Base-by-base conservation (phyloP, 2,113 vertebrate species). In the Scytalopus superciliaris region DNA sequence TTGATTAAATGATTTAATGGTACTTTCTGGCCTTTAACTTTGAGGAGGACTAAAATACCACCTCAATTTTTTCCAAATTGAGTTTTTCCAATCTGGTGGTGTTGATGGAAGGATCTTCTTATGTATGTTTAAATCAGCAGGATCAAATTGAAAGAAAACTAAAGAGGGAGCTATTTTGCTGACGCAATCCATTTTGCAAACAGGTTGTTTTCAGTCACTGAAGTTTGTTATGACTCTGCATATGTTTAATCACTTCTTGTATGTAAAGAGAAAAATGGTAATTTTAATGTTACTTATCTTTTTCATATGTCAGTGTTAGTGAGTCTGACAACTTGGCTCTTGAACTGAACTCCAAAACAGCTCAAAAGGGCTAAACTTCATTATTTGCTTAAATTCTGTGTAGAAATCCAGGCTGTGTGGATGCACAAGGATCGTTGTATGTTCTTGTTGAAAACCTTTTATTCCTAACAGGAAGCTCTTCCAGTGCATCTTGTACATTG, bases 391-490 rank as follows among this genome's bases (percentile, higher is more conserved):
- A 87, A 93, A 77, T 68, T 64, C 35, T 56, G 15, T 79, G 94
- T 87, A 64, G 37, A 83, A 66, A 66, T 91, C 39, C n/a, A 60
- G 12, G 73, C 52, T 69, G 30, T 67, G 75, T 96, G 69, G 44
- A 45, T 59, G 31, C 84, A 45, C 59, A 91, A 74, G 28, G 66
- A 30, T 67, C 76, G 84, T 53, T 77, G 33, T 9, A 21, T 35
- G 33, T 79, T 94, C 57, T 77, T 90, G 39, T 19, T 76, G 79
- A 79, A 79, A 84, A 77, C 40, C 40, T 53, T 96, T 23, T 75
- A 39, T 92, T 82, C 87, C n/a, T 86, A 93, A 90, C 45, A 95
- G 95, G 86, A 97, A 96, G 52, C 73, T 94, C 60, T 96, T 84
- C 66, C 42, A 83, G 42, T 53, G 75, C 35, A 82, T 70, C 72